Evolutionary conservation across 1,140 invertebrate genomes (phyloP), one percentile per base, ranked within the genome.

Genomic region (Dendrolimus kikuchii): DNA sequence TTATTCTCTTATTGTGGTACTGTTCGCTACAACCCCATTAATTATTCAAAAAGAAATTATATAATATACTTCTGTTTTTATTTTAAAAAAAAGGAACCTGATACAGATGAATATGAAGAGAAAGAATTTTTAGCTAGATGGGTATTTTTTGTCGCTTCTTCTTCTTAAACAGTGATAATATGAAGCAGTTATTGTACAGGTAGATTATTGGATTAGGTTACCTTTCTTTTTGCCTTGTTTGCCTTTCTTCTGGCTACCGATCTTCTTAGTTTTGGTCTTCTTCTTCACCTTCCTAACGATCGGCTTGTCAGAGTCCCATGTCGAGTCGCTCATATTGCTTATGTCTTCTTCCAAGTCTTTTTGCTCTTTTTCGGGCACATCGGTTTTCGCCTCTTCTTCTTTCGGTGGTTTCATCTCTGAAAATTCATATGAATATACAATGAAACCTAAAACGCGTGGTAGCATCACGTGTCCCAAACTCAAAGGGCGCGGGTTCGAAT

Each of bases 291-390:
- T 77, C 58, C 66, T 71, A 54, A 73, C 75, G 36, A 82, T 71
- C 0, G 79, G 81, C 45, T 79, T 77, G 23, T 84, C 79, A 0
- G 79, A 82, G 55, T 82, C 68, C 0, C 76, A 81, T 0, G 73
- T 75, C 0, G 79, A 81, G 6, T 68, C 65, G 0, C 71, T 65
- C 42, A 65, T 81, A 38, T 79, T 73, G 10, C 40, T 41, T 7
- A 40, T 41, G 40, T 67, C 66, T 6, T 71, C 66, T 6, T 68
- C 60, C 36, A 64, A 62, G 40, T 61, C 67, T 2, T 55, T 58
- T 6, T 62, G 55, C 7, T 58, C 40, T 56, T 44, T 46, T 38
- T 38, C 48, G 5, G 37, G 44, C 8, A 38, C 44, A 39, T 48
- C 7, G 48, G 57, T 65, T 5, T 64, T 49, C 7, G 51, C 39